Base-by-base conservation (phyloP, 2,113 vertebrate species). In the Hippocampus mohnikei region DNA sequence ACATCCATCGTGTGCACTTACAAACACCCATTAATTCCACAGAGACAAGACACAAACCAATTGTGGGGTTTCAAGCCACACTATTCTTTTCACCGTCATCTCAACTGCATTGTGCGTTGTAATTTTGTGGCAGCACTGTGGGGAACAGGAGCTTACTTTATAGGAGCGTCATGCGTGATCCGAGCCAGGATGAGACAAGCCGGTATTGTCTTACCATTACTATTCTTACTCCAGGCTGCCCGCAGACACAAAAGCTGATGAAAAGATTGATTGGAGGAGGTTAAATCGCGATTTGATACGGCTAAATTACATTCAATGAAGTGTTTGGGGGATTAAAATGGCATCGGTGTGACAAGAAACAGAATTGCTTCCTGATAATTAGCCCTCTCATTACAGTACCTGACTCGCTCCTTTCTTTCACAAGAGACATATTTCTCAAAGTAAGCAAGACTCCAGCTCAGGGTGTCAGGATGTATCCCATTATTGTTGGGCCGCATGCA, bases 131-230 rank as follows among this genome's bases (percentile, higher is more conserved):
- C 74, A 74, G 71, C 71, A 72, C 66, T 1, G 20, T 0, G 6
- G 40, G 52, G 77, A 29, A 44, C 8, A 48, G 48, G 60, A 79
- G 73, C 66, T 74, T n/a, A 67, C 60, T 68, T 61, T 78, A 44
- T 37, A 74, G 71, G 66, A 85, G 72, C 71, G 72, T 73, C 73
- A 69, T 37, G 75, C 55, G 46, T 69, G 58, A 77, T 78, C 56
- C 71, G 70, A 82, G 82, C 76, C 79, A 81, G 77, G 81, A 89
- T 84, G 87, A 90, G 81, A 85, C 84, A 87, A 83, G 72, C 77
- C 70, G 67, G 83, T 82, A 90, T 92, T 85, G 77, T 82, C 77
- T 93, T 91, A 89, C 88, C 84, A 91, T 92, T 91, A 88, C 75
- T 80, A 92, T 88, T 87, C 89, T 82, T 76, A 88, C 80, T 84